Evolutionary conservation across 2,113 vertebrate genomes (phyloP).

Genomic region (Phalacrocorax carbo): DNA sequence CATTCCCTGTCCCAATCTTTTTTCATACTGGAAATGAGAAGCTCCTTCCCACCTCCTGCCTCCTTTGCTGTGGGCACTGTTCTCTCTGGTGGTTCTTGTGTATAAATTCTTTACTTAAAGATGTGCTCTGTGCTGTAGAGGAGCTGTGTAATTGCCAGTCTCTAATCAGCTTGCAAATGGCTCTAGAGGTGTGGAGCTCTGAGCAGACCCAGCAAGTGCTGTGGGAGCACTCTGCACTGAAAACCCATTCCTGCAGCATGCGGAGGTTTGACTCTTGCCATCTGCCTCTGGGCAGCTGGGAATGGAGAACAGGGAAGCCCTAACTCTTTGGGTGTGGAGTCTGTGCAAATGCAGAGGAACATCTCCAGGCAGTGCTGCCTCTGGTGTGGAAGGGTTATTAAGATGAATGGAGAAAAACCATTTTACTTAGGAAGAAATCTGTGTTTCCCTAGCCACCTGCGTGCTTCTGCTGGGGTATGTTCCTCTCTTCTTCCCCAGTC

Average conservation of each 20-base stretch:
- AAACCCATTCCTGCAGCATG: background rate
- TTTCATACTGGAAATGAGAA: background rate
- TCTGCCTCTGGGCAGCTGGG: slow-evolving; percentile 41
- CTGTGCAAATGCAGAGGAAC: background rate
- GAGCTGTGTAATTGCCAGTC: slow-evolving; percentile 12
- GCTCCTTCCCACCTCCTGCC: slow-evolving; percentile 45
- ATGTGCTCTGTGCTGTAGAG: background rate
- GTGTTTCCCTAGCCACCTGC: background rate
- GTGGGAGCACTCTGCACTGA: slow-evolving; percentile 28
- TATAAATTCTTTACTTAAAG: slow-evolving; percentile 31
- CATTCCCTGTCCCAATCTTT: slow-evolving; percentile 23
- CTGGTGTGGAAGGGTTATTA: background rate
- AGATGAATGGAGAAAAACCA: background rate
- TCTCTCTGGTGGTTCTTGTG: slow-evolving; percentile 63
- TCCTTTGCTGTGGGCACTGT: slow-evolving; percentile 55
- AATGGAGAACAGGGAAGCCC: slow-evolving; percentile 4
- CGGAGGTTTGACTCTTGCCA: slow-evolving; percentile 6
- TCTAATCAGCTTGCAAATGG: slow-evolving; percentile 33
- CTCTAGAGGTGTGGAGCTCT: background rate
- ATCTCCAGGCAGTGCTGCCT: background rate
- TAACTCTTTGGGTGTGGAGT: background rate
- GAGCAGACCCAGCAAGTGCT: background rate
- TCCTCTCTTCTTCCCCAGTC: background rate
- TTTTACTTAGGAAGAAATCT: background rate
- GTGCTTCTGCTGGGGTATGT: background rate